A percentile compares a stretch with the other conserved stretches of the same genome.
Conservation (phyloP, 2,797 vertebrate genomes). For the Pteropus rufus region DNA sequence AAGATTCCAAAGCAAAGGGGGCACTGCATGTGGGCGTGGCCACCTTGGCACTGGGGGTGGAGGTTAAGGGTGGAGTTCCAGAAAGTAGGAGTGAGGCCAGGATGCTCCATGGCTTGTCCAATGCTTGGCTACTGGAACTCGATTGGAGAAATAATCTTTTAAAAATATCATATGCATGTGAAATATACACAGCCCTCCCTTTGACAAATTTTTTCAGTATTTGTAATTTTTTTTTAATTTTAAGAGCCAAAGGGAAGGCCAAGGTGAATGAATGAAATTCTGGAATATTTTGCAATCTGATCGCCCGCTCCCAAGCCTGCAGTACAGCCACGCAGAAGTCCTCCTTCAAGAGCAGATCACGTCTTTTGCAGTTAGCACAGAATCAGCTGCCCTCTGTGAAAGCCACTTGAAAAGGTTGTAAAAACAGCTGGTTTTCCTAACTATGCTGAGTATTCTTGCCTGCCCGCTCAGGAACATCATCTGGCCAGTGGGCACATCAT, state of each 20-base stretch:
- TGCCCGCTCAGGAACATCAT: fast-evolving
- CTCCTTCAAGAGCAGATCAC: neutral
- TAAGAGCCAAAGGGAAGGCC: neutral
- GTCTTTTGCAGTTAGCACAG: too few relatives aligned
- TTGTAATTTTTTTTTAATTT: neutral
- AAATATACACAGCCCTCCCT: neutral
- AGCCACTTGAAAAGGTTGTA: neutral
- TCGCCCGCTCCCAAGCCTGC: neutral
- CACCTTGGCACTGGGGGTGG: neutral
- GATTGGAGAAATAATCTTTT: neutral
- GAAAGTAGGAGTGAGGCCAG: neutral
- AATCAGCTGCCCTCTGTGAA: neutral
- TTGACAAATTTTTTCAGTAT: neutral
- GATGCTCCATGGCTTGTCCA: neutral
- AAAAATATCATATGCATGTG: neutral
- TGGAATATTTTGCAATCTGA: neutral
- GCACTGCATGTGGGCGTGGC: fast-evolving
- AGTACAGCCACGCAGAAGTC: neutral
- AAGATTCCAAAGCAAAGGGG: neutral
- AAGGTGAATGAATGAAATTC: neutral
- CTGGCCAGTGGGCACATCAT: neutral
- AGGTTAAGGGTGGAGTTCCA: neutral
- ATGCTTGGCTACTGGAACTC: neutral
- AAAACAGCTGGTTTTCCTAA: neutral
- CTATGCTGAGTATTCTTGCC: neutral